These are phyloP conservation scores for Drosophila multiciliata DNA, from an alignment of 2,888 invertebrate species.

Conservation along the genomic window DNA sequence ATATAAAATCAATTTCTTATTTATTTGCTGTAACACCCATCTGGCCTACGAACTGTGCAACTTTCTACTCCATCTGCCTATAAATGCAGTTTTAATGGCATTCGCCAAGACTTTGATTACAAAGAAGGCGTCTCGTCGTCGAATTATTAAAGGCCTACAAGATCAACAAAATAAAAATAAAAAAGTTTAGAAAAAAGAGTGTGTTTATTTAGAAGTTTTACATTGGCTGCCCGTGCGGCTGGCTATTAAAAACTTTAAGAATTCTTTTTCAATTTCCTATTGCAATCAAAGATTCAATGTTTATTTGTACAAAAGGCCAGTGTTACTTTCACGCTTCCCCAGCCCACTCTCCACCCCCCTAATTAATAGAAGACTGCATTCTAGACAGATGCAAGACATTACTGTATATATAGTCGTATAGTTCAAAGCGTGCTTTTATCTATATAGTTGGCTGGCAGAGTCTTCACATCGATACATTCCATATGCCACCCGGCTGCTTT, in stretches of 20 bases:
- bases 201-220: constrained; percentile 34
- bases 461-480: constrained; percentile 39
- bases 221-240: constrained; percentile 19
- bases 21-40: not conserved
- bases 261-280: constrained; percentile 67
- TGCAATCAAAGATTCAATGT: constrained; percentile 68
- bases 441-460: constrained; percentile 6
- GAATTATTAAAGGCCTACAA: constrained; percentile 43
- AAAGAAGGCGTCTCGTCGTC: constrained; percentile 42
- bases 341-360: not conserved
- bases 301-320: constrained; percentile 62
- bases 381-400: constrained; percentile 34
- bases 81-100: constrained; percentile 57
- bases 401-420: constrained; percentile 9
- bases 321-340: constrained; percentile 25
- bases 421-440: constrained; percentile 61
- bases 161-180: constrained; percentile 19
- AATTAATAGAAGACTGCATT: constrained; percentile 19
- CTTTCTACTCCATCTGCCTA: constrained; percentile 9
- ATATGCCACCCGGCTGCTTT: constrained; percentile 30
- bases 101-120: constrained; percentile 43
- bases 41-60: constrained; percentile 6
- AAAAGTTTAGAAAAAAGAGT: constrained; percentile 13
- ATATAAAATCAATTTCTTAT: not conserved
- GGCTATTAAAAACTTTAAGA: constrained; percentile 61